Evolutionary conservation across 2,113 vertebrate genomes (phyloP).

Genomic region (Marmota monax): DNA sequence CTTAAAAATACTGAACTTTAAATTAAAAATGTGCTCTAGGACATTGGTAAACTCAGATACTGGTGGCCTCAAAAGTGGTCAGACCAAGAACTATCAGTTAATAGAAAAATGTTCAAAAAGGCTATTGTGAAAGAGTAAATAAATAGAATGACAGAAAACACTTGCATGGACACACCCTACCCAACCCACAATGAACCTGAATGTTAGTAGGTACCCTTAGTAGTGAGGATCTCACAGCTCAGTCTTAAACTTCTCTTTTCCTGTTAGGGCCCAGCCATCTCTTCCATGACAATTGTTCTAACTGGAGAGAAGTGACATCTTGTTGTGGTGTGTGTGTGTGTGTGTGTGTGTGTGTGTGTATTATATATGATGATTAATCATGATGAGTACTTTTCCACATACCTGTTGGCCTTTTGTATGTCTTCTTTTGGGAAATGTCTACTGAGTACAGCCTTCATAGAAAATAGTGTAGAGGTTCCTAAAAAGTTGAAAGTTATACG

Average conservation of each 20-base stretch:
- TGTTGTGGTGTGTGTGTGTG: not conserved
- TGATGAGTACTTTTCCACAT: not conserved
- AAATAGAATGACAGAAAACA: not conserved
- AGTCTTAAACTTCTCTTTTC: not conserved
- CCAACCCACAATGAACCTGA: not conserved
- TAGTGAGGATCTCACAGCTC: not conserved
- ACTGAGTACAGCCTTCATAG: not conserved
- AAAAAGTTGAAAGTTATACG: not conserved
- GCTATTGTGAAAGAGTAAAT: not conserved
- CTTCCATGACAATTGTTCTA: not conserved
- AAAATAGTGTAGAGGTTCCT: not conserved
- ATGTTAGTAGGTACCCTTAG: not conserved
- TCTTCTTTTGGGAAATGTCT: not conserved
- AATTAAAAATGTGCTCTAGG: not conserved
- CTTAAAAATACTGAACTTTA: not conserved
- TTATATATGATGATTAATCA: not conserved
- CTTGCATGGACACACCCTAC: not conserved
- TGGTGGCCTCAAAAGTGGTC: not conserved
- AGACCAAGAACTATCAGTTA: not conserved
- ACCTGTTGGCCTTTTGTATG: too few species aligned
- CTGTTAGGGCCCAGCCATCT: not conserved
- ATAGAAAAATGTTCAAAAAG: not conserved
- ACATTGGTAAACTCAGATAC: not conserved
- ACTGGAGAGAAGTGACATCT: not conserved
- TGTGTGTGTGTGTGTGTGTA: not conserved